phyloP scores from a whole-genome alignment of 2,888 invertebrate species.

The Chrysomela aeneicollis region DNA sequence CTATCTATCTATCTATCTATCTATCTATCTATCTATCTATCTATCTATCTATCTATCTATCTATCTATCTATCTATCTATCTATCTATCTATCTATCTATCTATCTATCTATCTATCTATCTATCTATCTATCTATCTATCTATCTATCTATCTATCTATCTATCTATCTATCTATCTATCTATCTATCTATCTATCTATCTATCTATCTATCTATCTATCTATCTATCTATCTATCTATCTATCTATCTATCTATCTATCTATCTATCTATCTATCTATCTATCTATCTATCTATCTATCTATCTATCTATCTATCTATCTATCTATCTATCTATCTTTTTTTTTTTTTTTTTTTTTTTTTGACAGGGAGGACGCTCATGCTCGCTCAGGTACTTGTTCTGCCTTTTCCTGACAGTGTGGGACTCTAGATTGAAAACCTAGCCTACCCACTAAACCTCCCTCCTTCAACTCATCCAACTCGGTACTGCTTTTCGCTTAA shows the following conservation, averaged over 20 bases:
- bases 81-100: no score
- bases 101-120: background rate
- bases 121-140: background rate
- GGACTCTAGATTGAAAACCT: no score
- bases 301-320: no score
- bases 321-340: background rate
- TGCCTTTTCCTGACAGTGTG: no score
- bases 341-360: no score
- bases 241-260: conserved; percentile 3
- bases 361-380: no score
- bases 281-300: no score
- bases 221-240: background rate
- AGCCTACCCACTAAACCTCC: no score
- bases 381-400: no score
- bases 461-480: no score
- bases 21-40: conserved; percentile 40
- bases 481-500: no score
- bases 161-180: background rate
- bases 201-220: background rate
- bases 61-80: conserved; percentile 29
- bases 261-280: background rate
- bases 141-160: conserved; percentile 3
- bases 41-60: conserved; percentile 40
- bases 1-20: conserved; percentile 40
- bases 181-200: no score